Percentiles rank a stretch among this genome's conserved stretches.
These are phyloP conservation scores for Anastrepha obliqua DNA, from an alignment of 1,140 invertebrate species.

Conservation along the genomic window DNA sequence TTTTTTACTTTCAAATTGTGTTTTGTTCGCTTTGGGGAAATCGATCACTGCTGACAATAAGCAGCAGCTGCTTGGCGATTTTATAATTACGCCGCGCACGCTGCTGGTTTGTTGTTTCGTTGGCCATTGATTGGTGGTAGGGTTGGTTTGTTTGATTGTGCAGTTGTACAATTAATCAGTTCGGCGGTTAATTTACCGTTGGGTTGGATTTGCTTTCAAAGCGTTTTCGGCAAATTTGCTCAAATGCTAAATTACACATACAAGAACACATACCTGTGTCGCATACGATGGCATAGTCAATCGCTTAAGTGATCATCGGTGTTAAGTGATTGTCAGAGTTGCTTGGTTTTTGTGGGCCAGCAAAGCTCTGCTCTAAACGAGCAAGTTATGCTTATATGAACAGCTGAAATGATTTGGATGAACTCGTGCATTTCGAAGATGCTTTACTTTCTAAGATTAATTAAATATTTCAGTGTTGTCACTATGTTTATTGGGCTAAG, in stretches of 20 bases:
- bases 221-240: background rate
- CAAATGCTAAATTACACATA: background rate
- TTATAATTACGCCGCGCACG: background rate
- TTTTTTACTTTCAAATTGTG: background rate
- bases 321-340: background rate
- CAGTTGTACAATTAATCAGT: slow-evolving; percentile 34
- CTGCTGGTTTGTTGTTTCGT: slow-evolving; percentile 4
- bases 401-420: too few species aligned
- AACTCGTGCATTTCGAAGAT: too few species aligned
- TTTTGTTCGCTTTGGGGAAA: background rate
- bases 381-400: too few species aligned
- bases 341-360: background rate
- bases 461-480: too few species aligned
- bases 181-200: background rate
- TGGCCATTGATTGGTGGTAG: background rate
- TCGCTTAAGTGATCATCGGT: too few species aligned
- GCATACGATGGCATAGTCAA: background rate
- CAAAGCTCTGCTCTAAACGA: too few species aligned
- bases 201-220: background rate
- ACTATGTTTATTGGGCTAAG: too few species aligned
- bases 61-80: slow-evolving; percentile 14
- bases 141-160: background rate
- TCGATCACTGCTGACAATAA: slow-evolving; percentile 16
- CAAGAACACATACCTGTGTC: background rate
- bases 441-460: too few species aligned